These are phyloP conservation scores for Prionailurus bengalensis DNA, from an alignment of 2,113 vertebrate species.

Conservation along the genomic window DNA sequence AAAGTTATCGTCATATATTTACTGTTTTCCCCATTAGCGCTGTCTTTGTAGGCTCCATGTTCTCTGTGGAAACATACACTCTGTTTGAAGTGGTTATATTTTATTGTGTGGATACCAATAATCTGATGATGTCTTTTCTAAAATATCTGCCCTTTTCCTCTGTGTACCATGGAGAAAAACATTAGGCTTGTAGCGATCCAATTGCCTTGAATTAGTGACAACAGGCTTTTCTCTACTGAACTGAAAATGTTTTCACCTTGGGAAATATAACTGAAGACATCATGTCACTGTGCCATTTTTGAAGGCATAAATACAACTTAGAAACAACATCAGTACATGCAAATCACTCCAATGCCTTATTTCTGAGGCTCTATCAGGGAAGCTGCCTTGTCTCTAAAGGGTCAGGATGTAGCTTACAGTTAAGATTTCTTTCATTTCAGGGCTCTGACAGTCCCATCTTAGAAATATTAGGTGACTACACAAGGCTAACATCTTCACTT, in stretches of 20 bases:
- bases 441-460: not conserved
- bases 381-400: not conserved
- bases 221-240: constrained; percentile 67
- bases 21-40: constrained; percentile 60
- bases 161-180: constrained; percentile 52
- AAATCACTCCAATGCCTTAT: not conserved
- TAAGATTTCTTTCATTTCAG: not conserved
- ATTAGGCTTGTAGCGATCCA: constrained; percentile 14
- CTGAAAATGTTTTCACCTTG: constrained; percentile 68
- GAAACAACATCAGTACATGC: not conserved
- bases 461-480: not conserved
- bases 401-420: not conserved
- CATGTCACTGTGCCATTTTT: constrained; percentile 61
- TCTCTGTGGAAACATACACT: constrained; percentile 69
- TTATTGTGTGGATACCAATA: constrained; percentile 66
- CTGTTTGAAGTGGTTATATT: constrained; percentile 57
- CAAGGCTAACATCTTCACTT: not conserved
- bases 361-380: not conserved
- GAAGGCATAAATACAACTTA: constrained; percentile 39
- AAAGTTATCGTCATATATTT: constrained; percentile 40
- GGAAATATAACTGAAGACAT: constrained; percentile 57
- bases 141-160: constrained; percentile 65
- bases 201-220: constrained; percentile 69
- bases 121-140: constrained; percentile 72
- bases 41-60: constrained; percentile 45